A percentile compares a stretch with the other conserved stretches of the same genome.
These are phyloP conservation scores for Synergus laeviventris DNA, from an alignment of 2,888 invertebrate genomes.

Conservation along the genomic window DNA sequence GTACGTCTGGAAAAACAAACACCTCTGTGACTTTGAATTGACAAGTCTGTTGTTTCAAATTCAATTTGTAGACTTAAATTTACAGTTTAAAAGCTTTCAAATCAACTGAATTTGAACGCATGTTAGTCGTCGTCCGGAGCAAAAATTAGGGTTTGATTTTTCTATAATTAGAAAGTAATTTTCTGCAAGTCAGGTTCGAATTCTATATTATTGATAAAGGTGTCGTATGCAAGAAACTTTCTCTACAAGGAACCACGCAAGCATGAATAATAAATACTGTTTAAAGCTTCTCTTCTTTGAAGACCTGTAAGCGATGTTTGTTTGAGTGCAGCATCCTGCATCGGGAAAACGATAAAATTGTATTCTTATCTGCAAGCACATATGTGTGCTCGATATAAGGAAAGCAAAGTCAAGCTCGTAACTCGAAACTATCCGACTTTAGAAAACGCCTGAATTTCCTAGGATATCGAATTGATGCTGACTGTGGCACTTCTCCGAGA, in stretches of 20 bases:
- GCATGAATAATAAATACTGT: neutral
- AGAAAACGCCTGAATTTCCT: neutral
- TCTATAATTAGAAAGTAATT: neutral
- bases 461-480: neutral
- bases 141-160: neutral
- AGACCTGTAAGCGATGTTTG: neutral
- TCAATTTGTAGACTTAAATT: no score
- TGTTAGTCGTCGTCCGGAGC: neutral
- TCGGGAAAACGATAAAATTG: constrained; percentile 15
- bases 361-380: constrained; percentile 10
- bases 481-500: neutral
- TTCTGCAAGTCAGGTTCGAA: neutral
- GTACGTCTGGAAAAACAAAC: no score
- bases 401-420: constrained; percentile 18
- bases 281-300: neutral
- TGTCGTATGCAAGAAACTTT: neutral
- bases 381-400: constrained; percentile 13
- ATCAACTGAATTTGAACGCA: no score
- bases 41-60: no score
- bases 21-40: no score
- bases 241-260: neutral
- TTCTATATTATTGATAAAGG: no score
- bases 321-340: neutral
- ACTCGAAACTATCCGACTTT: constrained; percentile 16
- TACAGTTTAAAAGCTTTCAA: neutral